phyloP scores from a whole-genome alignment of 2,888 invertebrate genomes.

The Amiota mariae region DNA sequence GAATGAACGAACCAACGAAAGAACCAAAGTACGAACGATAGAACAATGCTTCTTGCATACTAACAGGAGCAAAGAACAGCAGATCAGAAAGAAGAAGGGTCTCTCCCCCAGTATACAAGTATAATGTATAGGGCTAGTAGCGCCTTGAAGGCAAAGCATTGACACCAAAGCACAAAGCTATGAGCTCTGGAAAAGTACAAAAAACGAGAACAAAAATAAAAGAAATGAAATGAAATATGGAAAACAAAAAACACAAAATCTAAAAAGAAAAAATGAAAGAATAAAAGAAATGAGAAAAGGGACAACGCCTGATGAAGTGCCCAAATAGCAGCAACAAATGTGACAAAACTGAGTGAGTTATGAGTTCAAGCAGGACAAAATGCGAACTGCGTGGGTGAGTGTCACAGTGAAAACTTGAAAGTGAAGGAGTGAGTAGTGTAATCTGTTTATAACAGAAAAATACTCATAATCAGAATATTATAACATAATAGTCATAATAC shows the following conservation, averaged over 20 bases:
- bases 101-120: not conserved
- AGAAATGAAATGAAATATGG: not conserved
- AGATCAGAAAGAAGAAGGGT: not conserved
- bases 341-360: slow-evolving; percentile 20
- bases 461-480: too few relatives aligned
- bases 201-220: slow-evolving; percentile 4
- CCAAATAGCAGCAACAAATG: slow-evolving; percentile 49
- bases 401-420: not conserved
- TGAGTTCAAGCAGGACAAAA: slow-evolving; percentile 1
- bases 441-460: not conserved
- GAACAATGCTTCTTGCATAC: slow-evolving; percentile 19
- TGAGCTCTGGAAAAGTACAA: slow-evolving; percentile 34
- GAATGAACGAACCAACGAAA: slow-evolving; percentile 27
- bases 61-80: not conserved
- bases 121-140: not conserved
- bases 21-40: not conserved
- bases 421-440: not conserved
- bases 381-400: not conserved
- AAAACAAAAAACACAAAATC: slow-evolving; percentile 30
- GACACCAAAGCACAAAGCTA: slow-evolving; percentile 57
- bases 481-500: too few relatives aligned
- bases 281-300: slow-evolving; percentile 45
- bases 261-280: slow-evolving; percentile 15
- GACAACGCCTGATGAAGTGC: slow-evolving; percentile 68
- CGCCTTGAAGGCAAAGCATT: slow-evolving; percentile 69